phyloP scores from a whole-genome alignment of 2,113 vertebrate genomes.

The Bos javanicus region DNA sequence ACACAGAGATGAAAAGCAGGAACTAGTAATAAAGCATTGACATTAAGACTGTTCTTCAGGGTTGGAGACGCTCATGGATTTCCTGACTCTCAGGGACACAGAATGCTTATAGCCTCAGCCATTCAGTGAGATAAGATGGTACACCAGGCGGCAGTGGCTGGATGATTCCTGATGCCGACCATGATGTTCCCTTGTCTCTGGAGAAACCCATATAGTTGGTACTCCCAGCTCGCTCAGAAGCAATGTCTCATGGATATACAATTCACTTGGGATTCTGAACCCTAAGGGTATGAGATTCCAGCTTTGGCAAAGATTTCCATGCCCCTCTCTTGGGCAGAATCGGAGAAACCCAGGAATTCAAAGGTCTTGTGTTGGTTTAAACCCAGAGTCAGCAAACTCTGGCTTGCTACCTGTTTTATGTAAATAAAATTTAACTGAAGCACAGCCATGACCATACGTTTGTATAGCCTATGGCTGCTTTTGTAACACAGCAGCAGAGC shows the following conservation, averaged over 20 bases:
- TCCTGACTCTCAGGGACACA: neutral
- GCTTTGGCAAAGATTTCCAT: neutral
- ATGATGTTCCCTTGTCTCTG: neutral
- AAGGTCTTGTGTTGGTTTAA: neutral
- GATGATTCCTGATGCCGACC: rapidly evolving
- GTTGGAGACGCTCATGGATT: neutral
- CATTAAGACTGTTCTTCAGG: neutral
- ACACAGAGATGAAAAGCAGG: neutral
- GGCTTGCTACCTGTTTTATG: neutral
- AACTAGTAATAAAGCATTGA: neutral
- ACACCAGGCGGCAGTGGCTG: neutral
- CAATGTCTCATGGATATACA: neutral
- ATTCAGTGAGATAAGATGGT: neutral
- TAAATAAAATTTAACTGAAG: neutral
- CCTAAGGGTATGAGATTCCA: neutral
- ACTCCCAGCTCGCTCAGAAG: neutral
- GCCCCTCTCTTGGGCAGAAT: neutral
- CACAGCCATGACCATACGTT: neutral
- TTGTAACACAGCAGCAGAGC: neutral
- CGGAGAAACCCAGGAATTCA: neutral
- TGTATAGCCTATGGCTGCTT: neutral
- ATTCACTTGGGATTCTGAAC: neutral
- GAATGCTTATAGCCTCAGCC: neutral
- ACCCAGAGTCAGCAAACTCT: neutral
- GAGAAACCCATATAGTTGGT: neutral